Evolutionary conservation across 2,113 vertebrate species (phyloP).

Genomic region (Perognathus longimembris): DNA sequence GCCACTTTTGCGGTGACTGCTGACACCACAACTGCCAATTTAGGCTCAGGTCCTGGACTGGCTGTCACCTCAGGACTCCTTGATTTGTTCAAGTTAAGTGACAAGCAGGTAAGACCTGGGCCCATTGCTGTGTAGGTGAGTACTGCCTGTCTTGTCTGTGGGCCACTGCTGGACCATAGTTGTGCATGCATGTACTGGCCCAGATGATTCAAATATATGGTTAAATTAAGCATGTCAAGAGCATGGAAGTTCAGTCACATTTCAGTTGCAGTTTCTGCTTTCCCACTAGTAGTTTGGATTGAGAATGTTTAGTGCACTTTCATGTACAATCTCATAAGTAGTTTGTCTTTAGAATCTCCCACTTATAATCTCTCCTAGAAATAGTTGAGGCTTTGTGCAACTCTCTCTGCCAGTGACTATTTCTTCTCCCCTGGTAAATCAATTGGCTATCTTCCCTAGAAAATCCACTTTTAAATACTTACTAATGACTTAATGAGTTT

Average conservation of each 20-base stretch:
- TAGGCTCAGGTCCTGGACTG: background rate
- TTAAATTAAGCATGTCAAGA: background rate
- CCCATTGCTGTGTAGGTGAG: fast-evolving
- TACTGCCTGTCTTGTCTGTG: fast-evolving
- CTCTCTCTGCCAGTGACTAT: background rate
- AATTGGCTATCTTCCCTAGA: slow-evolving; percentile 24
- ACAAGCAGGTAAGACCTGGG: fast-evolving
- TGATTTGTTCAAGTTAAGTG: too few species aligned
- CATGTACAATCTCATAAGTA: background rate
- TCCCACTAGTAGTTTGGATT: background rate
- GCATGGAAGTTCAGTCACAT: background rate
- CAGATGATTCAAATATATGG: background rate
- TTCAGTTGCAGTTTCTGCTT: background rate
- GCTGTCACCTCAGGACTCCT: background rate
- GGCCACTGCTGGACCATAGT: fast-evolving
- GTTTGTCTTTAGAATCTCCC: slow-evolving; percentile 45
- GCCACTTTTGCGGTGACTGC: background rate
- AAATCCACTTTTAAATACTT: background rate
- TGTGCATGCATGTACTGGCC: too few species aligned
- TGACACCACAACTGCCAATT: background rate
- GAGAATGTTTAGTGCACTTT: slow-evolving; percentile 22
- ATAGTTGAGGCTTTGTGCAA: background rate
- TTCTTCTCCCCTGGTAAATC: slow-evolving; percentile 8
- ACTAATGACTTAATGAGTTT: background rate
- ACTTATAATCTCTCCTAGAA: background rate